Evolutionary conservation across 2,797 vertebrate genomes (phyloP), one percentile per base, ranked within the genome.

Genomic region (Acipenser oxyrinchus): DNA sequence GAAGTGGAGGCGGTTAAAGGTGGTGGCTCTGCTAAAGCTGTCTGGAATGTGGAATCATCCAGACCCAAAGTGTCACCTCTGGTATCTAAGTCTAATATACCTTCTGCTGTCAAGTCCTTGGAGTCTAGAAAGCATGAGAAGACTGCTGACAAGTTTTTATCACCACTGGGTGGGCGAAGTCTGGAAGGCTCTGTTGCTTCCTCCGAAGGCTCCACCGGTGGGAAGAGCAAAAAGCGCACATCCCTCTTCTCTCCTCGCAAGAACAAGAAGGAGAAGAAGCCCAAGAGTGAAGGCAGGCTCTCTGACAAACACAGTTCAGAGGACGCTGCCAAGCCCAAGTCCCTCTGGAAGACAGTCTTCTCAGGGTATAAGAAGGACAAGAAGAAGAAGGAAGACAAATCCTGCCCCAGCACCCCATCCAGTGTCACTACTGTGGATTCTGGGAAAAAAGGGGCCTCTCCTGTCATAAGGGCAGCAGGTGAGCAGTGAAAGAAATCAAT

Each of bases 301-400:
- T 86, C 88, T 0, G 88, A 92, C 62, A 82, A 79, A 72, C 77
- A 83, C 66, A 63, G 78, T 52, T 69, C 82, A 0, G 96, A 94
- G 0, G 92, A 93, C 62, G 83, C 91, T 0, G 81, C 93, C 64
- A 99, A 98, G 70, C 93, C 94, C 77, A 93, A 88, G 80, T 99
- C 96, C 0, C 70, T 99, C 67, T 99, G 96, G 96, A 99, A 98
- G 76, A 90, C 94, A 0, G 96, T 99, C 60, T 99, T 98, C 82
- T 97, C 95, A 0, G 94, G 97, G 3, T 96, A 98, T 81, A 97
- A 95, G 80, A 99, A 94, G 79, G 96, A 99, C 83, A 97, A 94
- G 71, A 99, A 97, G 87, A 97, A 95, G 78, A 97, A 95, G 76
- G 94, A 96, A 0, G 88, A 93, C 11, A 96, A 90, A 73, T 95